Evolutionary conservation across 2,113 vertebrate species (phyloP), one percentile per base, ranked within the genome.

Genomic region (Lethenteron reissneri): DNA sequence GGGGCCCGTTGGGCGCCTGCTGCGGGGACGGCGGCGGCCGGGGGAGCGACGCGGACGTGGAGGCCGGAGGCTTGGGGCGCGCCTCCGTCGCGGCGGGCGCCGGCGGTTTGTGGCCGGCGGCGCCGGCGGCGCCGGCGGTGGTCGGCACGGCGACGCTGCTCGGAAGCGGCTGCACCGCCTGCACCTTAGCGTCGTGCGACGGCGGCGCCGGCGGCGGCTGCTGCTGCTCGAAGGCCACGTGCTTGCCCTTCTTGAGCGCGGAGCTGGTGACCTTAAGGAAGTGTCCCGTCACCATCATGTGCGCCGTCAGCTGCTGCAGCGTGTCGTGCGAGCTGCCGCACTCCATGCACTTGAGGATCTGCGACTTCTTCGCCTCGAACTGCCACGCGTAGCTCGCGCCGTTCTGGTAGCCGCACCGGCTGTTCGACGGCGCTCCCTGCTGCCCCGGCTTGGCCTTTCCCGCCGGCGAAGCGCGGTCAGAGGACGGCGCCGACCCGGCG

Each of bases 221-320:
- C 80, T 97, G 92, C 75, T 89, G 90, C 78, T 96, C 94, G 4
- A 96, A 80, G 57, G 91, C 88, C 75, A 97, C n/a, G 76, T n/a
- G 92, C 76, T 97, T 97, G n/a, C 94, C 94, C 74, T 97, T 97
- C 81, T 97, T 97, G 59, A 92, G 95, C 72, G 94, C 92, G 0
- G 91, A n/a, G 78, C n/a, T 97, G 14, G 94, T 97, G 77, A 97
- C 94, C 80, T 97, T 97, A 76, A 97, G 83, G 75, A 97, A 97
- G 78, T 97, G 94, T 9, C 94, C 94, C 0, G 94, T 97, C n/a
- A 97, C 91, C n/a, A 97, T 97, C 94, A 97, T 97, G 73, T 97
- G 94, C 14, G 90, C 90, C 0, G 94, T 97, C 74, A 97, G 91
- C 75, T 97, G 94, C 77, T 97, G 92, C 72, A 97, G 76, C 4